Evolutionary conservation across 2,113 vertebrate genomes (phyloP).

Genomic region (Lasiurus borealis): DNA sequence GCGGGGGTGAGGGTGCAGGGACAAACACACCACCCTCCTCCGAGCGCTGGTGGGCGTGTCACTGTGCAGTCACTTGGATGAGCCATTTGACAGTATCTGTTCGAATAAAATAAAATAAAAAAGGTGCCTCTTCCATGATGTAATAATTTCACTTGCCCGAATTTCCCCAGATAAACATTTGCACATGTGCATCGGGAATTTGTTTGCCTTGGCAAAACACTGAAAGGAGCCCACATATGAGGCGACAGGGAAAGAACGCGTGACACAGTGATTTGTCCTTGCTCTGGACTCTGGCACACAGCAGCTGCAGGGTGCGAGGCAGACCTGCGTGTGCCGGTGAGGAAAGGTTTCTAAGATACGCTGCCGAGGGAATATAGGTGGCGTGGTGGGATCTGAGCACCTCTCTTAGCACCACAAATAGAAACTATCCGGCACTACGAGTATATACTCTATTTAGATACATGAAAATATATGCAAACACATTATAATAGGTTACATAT

Average conservation of each 20-base stretch:
- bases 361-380: background rate
- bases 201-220: background rate
- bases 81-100: background rate
- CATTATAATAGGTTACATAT: background rate
- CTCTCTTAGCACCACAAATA: background rate
- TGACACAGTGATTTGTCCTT: background rate
- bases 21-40: no score
- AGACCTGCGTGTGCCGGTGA: background rate
- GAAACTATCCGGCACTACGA: background rate
- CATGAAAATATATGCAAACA: background rate
- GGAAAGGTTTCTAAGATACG: background rate
- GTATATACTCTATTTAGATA: background rate
- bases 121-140: background rate
- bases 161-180: slow-evolving; percentile 7
- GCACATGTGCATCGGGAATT: background rate
- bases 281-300: no score
- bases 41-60: background rate
- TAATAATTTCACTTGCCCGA: background rate
- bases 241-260: background rate
- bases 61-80: background rate
- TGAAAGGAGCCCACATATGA: background rate
- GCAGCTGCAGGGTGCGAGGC: background rate
- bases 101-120: background rate
- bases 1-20: background rate
- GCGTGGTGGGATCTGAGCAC: background rate